These are phyloP conservation scores for Vicugna pacos DNA, from an alignment of 2,113 vertebrate species.

Conservation along the genomic window DNA sequence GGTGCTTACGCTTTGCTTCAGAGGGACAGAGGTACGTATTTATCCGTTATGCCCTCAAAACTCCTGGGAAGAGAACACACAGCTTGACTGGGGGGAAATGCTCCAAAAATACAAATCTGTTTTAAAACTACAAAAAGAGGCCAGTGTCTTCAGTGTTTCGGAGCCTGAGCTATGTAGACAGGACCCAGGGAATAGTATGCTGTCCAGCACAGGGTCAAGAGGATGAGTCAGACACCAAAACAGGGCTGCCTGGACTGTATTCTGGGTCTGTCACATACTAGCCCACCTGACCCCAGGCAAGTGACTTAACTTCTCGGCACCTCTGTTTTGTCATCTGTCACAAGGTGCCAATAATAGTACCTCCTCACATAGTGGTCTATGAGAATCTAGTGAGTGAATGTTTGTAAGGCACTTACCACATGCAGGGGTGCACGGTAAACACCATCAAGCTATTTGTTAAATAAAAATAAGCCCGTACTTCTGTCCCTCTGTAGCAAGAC, in stretches of 20 bases:
- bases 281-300: neutral
- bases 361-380: slow-evolving; percentile 1
- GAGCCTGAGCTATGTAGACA: neutral
- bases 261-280: slow-evolving; percentile 11
- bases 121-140: neutral
- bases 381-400: slow-evolving; percentile 20
- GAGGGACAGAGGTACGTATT: neutral
- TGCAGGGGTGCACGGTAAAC: neutral
- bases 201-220: neutral
- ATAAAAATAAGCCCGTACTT: slow-evolving; percentile 33
- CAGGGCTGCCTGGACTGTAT: neutral
- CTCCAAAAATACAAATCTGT: neutral
- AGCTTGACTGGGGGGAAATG: neutral
- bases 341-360: slow-evolving; percentile 8
- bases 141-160: neutral
- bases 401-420: slow-evolving; percentile 50
- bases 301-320: neutral
- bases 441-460: too few relatives aligned
- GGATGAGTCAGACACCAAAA: slow-evolving; percentile 35
- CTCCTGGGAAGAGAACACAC: neutral
- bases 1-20: neutral
- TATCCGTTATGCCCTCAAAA: neutral
- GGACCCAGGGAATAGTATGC: neutral
- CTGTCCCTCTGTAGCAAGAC: neutral
- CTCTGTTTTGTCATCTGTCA: neutral